Percentiles rank a stretch among this genome's conserved stretches.
These are phyloP conservation scores for Sphecodes monilicornis DNA, from an alignment of 2,888 invertebrate species.

Conservation along the genomic window DNA sequence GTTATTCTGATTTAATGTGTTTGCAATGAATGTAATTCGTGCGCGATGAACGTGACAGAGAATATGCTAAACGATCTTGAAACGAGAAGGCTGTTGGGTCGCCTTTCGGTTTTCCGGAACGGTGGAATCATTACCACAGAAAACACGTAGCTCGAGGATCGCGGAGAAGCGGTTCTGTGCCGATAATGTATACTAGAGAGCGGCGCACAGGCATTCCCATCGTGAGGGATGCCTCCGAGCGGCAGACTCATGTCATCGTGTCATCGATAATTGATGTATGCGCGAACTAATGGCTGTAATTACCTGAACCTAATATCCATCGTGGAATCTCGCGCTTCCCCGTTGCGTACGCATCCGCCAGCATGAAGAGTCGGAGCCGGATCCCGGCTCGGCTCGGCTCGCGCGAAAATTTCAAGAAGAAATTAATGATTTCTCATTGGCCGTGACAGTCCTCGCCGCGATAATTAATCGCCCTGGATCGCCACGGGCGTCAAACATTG, in stretches of 20 bases:
- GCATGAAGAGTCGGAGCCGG: background rate
- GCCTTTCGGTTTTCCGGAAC: too few relatives aligned
- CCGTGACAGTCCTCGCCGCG: slow-evolving; percentile 59
- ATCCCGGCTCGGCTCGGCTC: background rate
- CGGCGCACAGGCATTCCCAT: slow-evolving; percentile 68
- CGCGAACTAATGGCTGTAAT: slow-evolving; percentile 82
- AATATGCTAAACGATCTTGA: background rate
- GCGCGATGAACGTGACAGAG: background rate
- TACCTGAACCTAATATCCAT: slow-evolving; percentile 81
- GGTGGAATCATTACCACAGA: slow-evolving; percentile 23
- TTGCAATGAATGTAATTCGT: too few relatives aligned
- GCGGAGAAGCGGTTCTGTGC: slow-evolving; percentile 31
- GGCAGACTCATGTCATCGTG: slow-evolving; percentile 80
- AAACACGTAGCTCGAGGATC: slow-evolving; percentile 12
- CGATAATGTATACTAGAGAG: slow-evolving; percentile 43
- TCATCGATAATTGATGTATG: slow-evolving; percentile 83
- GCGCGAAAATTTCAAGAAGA: slow-evolving; percentile 68
- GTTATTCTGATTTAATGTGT: too few relatives aligned
- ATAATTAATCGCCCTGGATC: slow-evolving; percentile 76
- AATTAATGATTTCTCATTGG: slow-evolving; percentile 74
- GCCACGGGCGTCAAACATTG: slow-evolving; percentile 66
- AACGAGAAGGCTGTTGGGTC: background rate
- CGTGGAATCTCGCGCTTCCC: slow-evolving; percentile 76
- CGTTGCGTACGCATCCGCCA: slow-evolving; percentile 42
- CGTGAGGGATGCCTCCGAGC: slow-evolving; percentile 75